A percentile compares a stretch with the other conserved stretches of the same genome.
phyloP scores from a whole-genome alignment of 2,888 invertebrate genomes.

The Sphaerophoria taeniata region DNA sequence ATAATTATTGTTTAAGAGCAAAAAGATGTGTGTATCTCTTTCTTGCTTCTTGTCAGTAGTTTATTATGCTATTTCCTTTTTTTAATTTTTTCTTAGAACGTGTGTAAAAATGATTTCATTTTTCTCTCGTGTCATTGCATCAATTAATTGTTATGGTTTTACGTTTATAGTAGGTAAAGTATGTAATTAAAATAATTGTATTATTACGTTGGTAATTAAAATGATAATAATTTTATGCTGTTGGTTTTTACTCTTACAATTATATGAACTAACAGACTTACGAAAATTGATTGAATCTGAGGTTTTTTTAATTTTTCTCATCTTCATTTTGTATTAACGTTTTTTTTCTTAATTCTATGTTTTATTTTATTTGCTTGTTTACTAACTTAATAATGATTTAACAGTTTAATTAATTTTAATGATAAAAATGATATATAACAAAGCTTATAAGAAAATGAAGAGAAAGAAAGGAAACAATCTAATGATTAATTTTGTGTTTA shows the following conservation, averaged over 20 bases:
- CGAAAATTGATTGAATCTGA: slow-evolving; percentile 73
- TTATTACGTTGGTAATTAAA: slow-evolving; percentile 51
- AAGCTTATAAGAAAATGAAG: slow-evolving; percentile 42
- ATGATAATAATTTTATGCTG: slow-evolving; percentile 50
- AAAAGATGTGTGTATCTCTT: slow-evolving; percentile 45
- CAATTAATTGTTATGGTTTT: slow-evolving; percentile 28
- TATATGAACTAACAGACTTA: slow-evolving; percentile 74
- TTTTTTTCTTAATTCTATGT: slow-evolving; percentile 39
- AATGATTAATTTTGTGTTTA: not conserved
- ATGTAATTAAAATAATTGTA: slow-evolving; percentile 50
- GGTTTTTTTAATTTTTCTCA: slow-evolving; percentile 41
- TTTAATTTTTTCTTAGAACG: slow-evolving; percentile 57
- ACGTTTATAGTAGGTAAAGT: not conserved
- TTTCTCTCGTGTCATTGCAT: slow-evolving; percentile 20
- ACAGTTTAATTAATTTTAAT: slow-evolving; percentile 65
- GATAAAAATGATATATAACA: slow-evolving; percentile 59
- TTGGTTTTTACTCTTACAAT: slow-evolving; percentile 60
- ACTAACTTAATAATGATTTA: slow-evolving; percentile 49
- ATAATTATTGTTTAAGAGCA: slow-evolving; percentile 51
- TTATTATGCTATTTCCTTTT: slow-evolving; percentile 34
- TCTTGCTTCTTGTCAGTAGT: slow-evolving; percentile 39
- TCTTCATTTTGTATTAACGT: slow-evolving; percentile 34
- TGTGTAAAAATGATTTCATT: slow-evolving; percentile 63
- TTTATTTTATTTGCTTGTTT: slow-evolving; percentile 36
- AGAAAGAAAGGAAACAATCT: slow-evolving; percentile 11